Evolutionary conservation across 2,888 invertebrate genomes (phyloP).

Genomic region (Eilema griseolum): DNA sequence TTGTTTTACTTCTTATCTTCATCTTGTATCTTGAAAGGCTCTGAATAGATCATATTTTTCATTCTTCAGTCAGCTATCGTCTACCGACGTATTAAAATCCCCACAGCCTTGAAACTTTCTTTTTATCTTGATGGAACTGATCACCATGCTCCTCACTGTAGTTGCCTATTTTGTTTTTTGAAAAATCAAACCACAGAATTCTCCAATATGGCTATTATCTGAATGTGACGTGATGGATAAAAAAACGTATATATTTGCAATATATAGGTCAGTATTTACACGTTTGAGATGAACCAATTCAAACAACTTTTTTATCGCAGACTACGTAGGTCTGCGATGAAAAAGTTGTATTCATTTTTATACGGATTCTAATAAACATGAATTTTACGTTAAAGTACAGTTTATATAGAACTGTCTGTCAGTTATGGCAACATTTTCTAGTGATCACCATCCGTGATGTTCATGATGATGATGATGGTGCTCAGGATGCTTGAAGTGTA

Average conservation of each 20-base stretch:
- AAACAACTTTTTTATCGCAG: not conserved
- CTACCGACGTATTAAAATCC: too few species aligned
- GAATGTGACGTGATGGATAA: constrained; percentile 5
- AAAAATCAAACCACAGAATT: not conserved
- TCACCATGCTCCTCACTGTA: not conserved
- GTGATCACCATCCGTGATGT: not conserved
- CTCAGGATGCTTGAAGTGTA: not conserved
- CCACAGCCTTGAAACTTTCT: too few species aligned
- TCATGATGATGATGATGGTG: not conserved
- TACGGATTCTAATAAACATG: constrained; percentile 4
- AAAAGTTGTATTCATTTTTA: constrained; percentile 4
- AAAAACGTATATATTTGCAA: constrained; percentile 1
- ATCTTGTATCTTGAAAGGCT: too few species aligned
- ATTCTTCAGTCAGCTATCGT: too few species aligned
- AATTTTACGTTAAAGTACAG: not conserved
- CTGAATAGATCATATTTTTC: too few species aligned
- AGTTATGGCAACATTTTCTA: not conserved
- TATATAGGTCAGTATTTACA: constrained; percentile 2
- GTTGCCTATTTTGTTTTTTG: not conserved
- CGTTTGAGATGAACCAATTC: not conserved
- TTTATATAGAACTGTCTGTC: not conserved
- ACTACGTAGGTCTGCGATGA: not conserved
- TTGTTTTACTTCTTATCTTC: too few species aligned
- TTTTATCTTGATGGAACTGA: not conserved
- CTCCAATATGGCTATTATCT: not conserved